Conservation (phyloP, 1,140 invertebrate species). For the Stenopsyche tienmushanensis region DNA sequence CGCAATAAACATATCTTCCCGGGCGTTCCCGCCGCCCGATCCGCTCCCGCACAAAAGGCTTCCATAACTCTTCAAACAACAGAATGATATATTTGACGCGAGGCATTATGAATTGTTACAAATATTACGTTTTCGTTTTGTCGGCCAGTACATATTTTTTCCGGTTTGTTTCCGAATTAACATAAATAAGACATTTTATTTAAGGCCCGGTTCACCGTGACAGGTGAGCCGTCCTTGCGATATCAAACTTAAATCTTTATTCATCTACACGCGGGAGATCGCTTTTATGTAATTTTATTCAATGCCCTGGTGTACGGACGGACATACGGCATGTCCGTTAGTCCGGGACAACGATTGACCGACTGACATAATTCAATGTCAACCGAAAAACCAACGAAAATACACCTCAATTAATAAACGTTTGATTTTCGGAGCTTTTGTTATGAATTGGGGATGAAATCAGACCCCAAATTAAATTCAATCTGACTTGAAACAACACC, state of each 20-base stretch:
- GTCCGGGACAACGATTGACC: too few species aligned
- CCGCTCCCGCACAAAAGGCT: slow-evolving; percentile 25
- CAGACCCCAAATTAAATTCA: too few species aligned
- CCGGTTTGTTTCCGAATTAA: slow-evolving; percentile 41
- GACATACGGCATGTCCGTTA: too few species aligned
- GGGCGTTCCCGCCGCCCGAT: neutral
- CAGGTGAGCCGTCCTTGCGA: slow-evolving; percentile 37
- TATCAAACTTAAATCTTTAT: slow-evolving; percentile 28
- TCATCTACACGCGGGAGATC: slow-evolving; percentile 23
- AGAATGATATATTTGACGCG: slow-evolving; percentile 40
- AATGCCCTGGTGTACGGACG: neutral
- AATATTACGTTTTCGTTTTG: slow-evolving; percentile 27
- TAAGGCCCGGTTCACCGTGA: slow-evolving; percentile 32
- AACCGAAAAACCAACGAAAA: too few species aligned
- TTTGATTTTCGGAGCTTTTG: too few species aligned
- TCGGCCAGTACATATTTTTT: slow-evolving; percentile 39
- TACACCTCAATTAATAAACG: too few species aligned
- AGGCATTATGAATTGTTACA: slow-evolving; percentile 39
- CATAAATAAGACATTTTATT: slow-evolving; percentile 42
- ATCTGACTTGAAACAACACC: too few species aligned
- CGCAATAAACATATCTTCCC: neutral
- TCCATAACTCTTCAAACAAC: slow-evolving; percentile 39
- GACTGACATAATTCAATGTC: too few species aligned
- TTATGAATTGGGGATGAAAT: too few species aligned
- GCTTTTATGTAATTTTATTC: slow-evolving; percentile 24